These are phyloP conservation scores for Phalacrocorax brasilianus DNA, from an alignment of 2,113 vertebrate species.

Conservation along the genomic window DNA sequence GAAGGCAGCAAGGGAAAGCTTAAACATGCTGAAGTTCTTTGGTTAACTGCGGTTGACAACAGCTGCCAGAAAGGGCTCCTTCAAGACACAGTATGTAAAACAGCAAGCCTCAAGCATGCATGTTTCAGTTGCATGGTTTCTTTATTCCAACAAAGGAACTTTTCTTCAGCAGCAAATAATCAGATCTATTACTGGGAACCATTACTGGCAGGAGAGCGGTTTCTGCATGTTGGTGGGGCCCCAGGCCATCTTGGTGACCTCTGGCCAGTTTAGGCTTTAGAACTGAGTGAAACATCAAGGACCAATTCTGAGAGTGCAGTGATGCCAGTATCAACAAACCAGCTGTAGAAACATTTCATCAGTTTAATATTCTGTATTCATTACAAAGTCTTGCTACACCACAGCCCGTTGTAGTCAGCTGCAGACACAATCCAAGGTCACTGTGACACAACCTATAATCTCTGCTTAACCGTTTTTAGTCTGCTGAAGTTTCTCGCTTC, in stretches of 20 bases:
- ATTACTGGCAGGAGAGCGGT: neutral
- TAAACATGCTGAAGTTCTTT: neutral
- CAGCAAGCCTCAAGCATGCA: neutral
- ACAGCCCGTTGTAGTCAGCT: neutral
- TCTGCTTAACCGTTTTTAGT: neutral
- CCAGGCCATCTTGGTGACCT: neutral
- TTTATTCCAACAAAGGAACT: neutral
- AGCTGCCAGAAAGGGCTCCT: neutral
- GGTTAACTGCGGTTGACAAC: neutral
- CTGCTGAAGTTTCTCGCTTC: neutral
- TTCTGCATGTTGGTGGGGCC: neutral
- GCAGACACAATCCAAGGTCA: neutral
- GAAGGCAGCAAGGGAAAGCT: neutral
- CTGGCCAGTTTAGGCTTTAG: neutral
- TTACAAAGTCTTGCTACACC: neutral
- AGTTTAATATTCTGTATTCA: neutral
- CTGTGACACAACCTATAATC: neutral
- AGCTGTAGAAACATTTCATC: neutral
- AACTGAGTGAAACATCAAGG: neutral
- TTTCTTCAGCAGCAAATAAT: neutral
- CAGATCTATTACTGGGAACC: neutral
- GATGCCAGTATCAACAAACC: neutral
- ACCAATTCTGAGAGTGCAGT: neutral
- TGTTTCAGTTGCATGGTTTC: neutral
- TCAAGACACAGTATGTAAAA: neutral